Evolutionary conservation across 2,888 invertebrate species (phyloP).

Genomic region (Synanthedon tipuliformis): DNA sequence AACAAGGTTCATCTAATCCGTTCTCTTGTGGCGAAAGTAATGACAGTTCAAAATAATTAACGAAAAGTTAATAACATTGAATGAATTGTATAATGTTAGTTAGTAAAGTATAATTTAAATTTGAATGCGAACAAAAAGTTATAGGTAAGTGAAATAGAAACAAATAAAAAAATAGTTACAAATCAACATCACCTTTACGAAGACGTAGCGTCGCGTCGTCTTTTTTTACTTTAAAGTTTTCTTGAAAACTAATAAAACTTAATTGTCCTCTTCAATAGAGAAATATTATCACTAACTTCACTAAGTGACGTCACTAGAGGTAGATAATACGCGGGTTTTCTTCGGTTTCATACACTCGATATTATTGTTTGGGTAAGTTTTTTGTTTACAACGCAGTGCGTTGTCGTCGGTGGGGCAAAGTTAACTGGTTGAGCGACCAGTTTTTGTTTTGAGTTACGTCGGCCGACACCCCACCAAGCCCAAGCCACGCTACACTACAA

Average conservation of each 20-base stretch:
- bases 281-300: constrained; percentile 45
- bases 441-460: constrained; percentile 13
- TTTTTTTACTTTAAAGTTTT: neutral
- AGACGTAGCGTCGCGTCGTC: constrained; percentile 2
- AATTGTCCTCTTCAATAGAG: constrained; percentile 4
- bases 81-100: neutral
- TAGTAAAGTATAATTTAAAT: too few relatives aligned
- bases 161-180: neutral
- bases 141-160: neutral
- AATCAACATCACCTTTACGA: constrained; percentile 2
- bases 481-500: constrained; percentile 18
- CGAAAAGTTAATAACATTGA: constrained; percentile 34
- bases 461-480: constrained; percentile 35
- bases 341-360: constrained; percentile 27
- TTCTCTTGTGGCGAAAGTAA: constrained; percentile 25
- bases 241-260: constrained; percentile 3
- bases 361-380: constrained; percentile 8
- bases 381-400: constrained; percentile 13
- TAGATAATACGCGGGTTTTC: constrained; percentile 18
- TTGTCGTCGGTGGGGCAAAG: constrained; percentile 23
- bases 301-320: constrained; percentile 23
- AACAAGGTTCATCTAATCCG: constrained; percentile 52
- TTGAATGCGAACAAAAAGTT: too few relatives aligned
- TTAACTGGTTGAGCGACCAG: constrained; percentile 35
- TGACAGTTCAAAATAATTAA: constrained; percentile 20